phyloP scores from a whole-genome alignment of 2,888 invertebrate genomes.

The Hirudinaria manillensis region DNA sequence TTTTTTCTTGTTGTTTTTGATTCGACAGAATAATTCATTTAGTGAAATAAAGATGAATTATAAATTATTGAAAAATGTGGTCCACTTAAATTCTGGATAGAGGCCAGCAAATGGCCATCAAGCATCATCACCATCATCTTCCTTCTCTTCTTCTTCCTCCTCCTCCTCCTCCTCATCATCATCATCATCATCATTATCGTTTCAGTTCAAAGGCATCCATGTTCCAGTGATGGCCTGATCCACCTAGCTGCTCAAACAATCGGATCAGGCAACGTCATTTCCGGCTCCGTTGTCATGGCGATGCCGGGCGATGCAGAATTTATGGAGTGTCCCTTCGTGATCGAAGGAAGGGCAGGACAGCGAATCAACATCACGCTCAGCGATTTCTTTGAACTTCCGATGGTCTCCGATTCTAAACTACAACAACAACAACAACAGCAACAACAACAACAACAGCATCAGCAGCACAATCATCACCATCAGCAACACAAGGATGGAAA shows the following conservation, averaged over 20 bases:
- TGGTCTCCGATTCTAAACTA: background rate
- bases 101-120: too few relatives aligned
- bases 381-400: constrained; percentile 10
- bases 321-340: constrained; percentile 14
- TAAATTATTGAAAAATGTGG: too few relatives aligned
- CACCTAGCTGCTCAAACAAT: background rate
- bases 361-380: constrained; percentile 17
- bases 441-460: background rate
- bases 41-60: too few relatives aligned
- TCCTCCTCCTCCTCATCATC: constrained; percentile 12
- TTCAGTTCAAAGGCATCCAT: constrained; percentile 1
- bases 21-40: too few relatives aligned
- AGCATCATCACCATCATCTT: constrained; percentile 20
- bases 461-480: background rate
- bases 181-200: constrained; percentile 18
- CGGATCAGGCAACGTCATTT: constrained; percentile 15
- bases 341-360: constrained; percentile 18
- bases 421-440: background rate
- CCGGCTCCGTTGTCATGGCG: constrained; percentile 2
- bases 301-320: background rate
- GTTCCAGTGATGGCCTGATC: constrained; percentile 12
- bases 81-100: too few relatives aligned
- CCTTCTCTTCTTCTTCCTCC: background rate
- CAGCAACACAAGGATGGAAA: background rate
- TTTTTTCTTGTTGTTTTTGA: too few relatives aligned